Conservation (phyloP, 2,797 vertebrate genomes). For the Brachyrhaphis roseni region DNA sequence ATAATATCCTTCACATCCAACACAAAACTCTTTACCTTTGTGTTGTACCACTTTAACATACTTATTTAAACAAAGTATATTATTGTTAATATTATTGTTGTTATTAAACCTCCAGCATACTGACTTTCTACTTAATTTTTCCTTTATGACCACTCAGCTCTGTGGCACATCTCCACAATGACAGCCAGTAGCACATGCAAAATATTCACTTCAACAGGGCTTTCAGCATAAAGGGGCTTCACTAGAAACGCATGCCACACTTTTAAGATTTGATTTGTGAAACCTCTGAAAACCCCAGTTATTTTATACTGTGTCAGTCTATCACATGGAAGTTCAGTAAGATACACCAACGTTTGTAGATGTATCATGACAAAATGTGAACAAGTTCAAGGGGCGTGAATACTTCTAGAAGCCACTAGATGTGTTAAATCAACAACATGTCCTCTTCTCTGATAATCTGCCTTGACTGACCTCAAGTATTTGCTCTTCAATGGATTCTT, state of each 20-base stretch:
- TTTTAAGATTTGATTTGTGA: background rate
- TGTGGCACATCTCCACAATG: too few species aligned
- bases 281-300: background rate
- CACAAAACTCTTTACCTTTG: too few species aligned
- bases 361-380: background rate
- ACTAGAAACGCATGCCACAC: background rate
- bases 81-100: too few species aligned
- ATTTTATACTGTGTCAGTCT: background rate
- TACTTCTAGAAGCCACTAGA: background rate
- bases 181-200: too few species aligned
- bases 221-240: background rate
- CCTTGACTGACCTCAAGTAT: slow-evolving; percentile 57
- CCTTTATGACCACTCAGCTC: too few species aligned
- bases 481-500: slow-evolving; percentile 56
- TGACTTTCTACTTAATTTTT: too few species aligned
- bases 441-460: slow-evolving; percentile 43
- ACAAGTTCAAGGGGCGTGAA: background rate
- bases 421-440: slow-evolving; percentile 14
- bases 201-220: background rate
- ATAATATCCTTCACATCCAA: too few species aligned
- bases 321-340: background rate
- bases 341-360: background rate
- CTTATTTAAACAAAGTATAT: too few species aligned
- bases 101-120: too few species aligned
- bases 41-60: too few species aligned